Base-by-base conservation (phyloP, 1,140 invertebrate genomes). In the Saxidomus purpurata region DNA sequence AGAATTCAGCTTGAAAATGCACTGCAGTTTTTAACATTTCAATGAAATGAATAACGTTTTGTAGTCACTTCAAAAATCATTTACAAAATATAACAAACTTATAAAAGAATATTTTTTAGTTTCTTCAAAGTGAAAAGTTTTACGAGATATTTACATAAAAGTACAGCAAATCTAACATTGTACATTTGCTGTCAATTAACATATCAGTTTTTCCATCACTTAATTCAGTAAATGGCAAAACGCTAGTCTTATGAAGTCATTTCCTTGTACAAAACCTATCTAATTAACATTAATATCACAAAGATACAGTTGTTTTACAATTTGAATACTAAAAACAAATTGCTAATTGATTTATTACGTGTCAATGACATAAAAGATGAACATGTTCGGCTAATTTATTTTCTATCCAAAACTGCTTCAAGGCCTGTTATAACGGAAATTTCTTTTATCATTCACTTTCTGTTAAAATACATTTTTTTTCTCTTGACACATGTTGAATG, bases 331-430 rank as follows among this genome's bases (percentile, higher is more conserved):
- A 17, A 71, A 22, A 71, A 22, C 36, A 19, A 38, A 11, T 17
- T 31, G 34, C 67, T 71, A 71, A 71, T 19, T 71, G 67, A 71
- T 71, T 36, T 38, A 71, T 71, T 38, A 71, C 67, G 38, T 71
- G 67, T 71, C 59, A 63, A 63, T 63, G 59, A 28, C n/a, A n/a
- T 63, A 28, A 8, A 28, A 28, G 6, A 28, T 28, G 59, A 63
- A 63, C 59, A 63, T 28, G n/a, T 9, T 8, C 6, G 25, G 1
- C 59, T 63, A 63, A 28, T 63, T 63, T 25, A 63, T 28, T 63
- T 63, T 28, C 22, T 63, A 63, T 25, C 3, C 25, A 1, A 63
- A n/a, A n/a, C 11, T 28, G 59, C 59, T 63, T 9, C 59, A 63
- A 43, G 59, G 59, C 59, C 4, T n/a, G 22, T 63, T 59, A 19